Percentiles rank a stretch among this genome's conserved stretches.
These are phyloP conservation scores for Priocnemis perturbator DNA, from an alignment of 2,888 invertebrate genomes.

Conservation along the genomic window DNA sequence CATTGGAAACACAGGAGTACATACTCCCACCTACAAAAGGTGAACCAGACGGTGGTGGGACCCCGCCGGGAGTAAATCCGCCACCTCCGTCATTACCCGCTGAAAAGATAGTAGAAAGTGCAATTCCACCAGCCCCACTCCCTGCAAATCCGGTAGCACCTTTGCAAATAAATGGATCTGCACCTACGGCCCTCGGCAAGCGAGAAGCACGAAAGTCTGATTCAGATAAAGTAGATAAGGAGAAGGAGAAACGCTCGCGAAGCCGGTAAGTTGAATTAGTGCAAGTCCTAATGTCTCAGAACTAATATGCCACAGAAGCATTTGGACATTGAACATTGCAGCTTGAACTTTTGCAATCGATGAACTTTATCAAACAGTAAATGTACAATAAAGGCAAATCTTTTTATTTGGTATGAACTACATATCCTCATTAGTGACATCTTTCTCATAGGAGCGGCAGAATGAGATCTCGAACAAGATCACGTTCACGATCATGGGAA, in stretches of 20 bases:
- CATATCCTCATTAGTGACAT: neutral
- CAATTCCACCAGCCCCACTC: conserved; percentile 50
- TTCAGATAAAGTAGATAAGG: conserved; percentile 72
- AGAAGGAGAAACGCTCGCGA: conserved; percentile 71
- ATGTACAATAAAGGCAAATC: too few relatives aligned
- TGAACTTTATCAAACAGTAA: too few relatives aligned
- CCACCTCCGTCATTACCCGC: conserved; percentile 70
- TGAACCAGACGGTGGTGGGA: conserved; percentile 67
- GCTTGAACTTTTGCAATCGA: neutral
- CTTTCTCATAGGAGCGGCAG: conserved; percentile 63
- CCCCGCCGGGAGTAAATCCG: conserved; percentile 77
- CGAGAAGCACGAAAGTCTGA: conserved; percentile 72
- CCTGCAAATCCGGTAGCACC: conserved; percentile 52
- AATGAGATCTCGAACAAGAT: conserved; percentile 73
- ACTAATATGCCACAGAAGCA: neutral
- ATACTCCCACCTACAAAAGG: conserved; percentile 71
- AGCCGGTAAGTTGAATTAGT: conserved; percentile 63
- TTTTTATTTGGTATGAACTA: too few relatives aligned
- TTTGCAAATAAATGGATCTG: conserved; percentile 68
- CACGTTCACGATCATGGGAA: conserved; percentile 79
- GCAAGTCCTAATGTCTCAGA: neutral
- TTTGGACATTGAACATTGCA: neutral
- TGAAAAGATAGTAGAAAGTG: conserved; percentile 54
- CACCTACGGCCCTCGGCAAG: conserved; percentile 60
- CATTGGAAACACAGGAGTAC: conserved; percentile 83